phyloP scores from a whole-genome alignment of 2,888 invertebrate species.

The Lepidochrysops patricia region DNA sequence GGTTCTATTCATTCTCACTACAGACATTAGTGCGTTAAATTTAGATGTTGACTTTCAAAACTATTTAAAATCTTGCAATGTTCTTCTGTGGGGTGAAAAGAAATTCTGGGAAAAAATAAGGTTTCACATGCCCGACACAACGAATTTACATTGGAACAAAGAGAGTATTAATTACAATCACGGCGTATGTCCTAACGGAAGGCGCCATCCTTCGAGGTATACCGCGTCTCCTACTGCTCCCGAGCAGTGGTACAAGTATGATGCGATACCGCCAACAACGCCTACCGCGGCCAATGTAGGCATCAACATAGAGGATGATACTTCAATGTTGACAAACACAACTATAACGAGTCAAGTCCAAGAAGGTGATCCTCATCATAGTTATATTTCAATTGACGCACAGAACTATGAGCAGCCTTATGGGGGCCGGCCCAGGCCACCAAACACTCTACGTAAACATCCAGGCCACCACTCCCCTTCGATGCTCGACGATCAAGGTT shows the following conservation, averaged over 20 bases:
- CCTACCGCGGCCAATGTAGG: constrained; percentile 67
- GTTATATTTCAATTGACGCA: constrained; percentile 79
- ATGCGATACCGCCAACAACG: constrained; percentile 74
- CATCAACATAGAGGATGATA: constrained; percentile 75
- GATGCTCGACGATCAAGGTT: constrained; percentile 69
- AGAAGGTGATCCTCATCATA: constrained; percentile 78
- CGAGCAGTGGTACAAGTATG: constrained; percentile 82
- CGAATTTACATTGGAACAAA: constrained; percentile 77
- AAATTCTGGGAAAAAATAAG: constrained; percentile 93
- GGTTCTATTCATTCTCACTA: constrained; percentile 69
- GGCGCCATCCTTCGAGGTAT: constrained; percentile 77
- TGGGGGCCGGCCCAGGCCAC: constrained; percentile 60
- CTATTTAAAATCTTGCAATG: constrained; percentile 80
- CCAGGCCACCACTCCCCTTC: constrained; percentile 59
- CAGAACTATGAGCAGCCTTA: constrained; percentile 71
- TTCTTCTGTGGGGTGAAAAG: constrained; percentile 86
- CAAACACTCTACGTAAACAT: constrained; percentile 62
- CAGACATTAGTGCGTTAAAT: constrained; percentile 81
- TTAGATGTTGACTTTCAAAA: constrained; percentile 85
- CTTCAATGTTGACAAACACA: constrained; percentile 75
- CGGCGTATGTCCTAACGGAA: constrained; percentile 70
- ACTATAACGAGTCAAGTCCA: constrained; percentile 78
- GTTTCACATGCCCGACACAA: constrained; percentile 85
- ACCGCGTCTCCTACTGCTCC: constrained; percentile 83
- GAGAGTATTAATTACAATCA: constrained; percentile 70